These are phyloP conservation scores for Aphidius gifuensis DNA, from an alignment of 1,140 invertebrate genomes.

Conservation along the genomic window DNA sequence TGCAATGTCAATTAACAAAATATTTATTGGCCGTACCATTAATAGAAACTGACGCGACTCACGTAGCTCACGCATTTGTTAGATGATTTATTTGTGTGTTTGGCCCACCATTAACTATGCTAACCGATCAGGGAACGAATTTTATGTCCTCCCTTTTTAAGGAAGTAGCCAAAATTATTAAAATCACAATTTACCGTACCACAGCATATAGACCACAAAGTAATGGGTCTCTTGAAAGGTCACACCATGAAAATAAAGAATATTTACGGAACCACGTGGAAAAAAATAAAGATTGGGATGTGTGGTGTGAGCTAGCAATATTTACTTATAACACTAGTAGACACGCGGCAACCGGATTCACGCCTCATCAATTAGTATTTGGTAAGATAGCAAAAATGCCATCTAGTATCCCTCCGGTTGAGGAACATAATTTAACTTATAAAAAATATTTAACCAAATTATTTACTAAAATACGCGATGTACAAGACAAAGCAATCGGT, in stretches of 20 bases:
- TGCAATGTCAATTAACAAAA: slow-evolving; percentile 38
- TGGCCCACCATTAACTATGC: slow-evolving; percentile 30
- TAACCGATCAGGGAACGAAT: slow-evolving; percentile 37
- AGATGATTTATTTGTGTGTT: slow-evolving; percentile 30
- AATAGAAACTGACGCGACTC: slow-evolving; percentile 24
- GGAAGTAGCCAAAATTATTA: slow-evolving; percentile 30
- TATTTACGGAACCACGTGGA: slow-evolving; percentile 23
- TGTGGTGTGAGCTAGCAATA: slow-evolving; percentile 7
- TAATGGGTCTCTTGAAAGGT: slow-evolving; percentile 35
- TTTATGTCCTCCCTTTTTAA: slow-evolving; percentile 31
- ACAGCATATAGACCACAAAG: slow-evolving; percentile 34
- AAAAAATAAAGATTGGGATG: slow-evolving; percentile 10
- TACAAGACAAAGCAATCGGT: not conserved
- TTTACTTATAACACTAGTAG: slow-evolving; percentile 17
- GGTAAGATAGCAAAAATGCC: slow-evolving; percentile 11
- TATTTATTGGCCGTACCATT: slow-evolving; percentile 28
- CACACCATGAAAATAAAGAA: slow-evolving; percentile 29
- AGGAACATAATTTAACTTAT: slow-evolving; percentile 8
- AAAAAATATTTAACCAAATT: slow-evolving; percentile 5
- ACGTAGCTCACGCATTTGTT: slow-evolving; percentile 29
- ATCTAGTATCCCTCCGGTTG: not conserved
- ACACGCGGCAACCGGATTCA: slow-evolving; percentile 16
- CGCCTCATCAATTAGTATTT: slow-evolving; percentile 10
- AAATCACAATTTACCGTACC: slow-evolving; percentile 32
- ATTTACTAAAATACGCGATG: not conserved